phyloP scores from a whole-genome alignment of 2,113 vertebrate species.

The Orientallactaga bullata region DNA sequence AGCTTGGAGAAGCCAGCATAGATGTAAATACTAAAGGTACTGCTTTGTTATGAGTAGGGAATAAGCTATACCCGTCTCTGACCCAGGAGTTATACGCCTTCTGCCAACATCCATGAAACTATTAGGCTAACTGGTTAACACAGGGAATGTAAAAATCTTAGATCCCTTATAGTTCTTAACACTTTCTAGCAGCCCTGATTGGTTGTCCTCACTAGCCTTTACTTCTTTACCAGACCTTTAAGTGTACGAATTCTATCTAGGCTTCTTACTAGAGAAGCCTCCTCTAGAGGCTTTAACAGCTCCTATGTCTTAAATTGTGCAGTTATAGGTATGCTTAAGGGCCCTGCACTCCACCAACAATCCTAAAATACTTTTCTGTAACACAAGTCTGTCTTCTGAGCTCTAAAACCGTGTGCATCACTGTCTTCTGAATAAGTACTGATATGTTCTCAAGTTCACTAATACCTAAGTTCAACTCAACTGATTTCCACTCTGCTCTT shows the following conservation, averaged over 20 bases:
- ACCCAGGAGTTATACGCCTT: not conserved
- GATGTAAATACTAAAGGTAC: not conserved
- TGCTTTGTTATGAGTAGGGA: not conserved
- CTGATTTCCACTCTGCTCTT: not conserved
- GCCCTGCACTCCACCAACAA: not conserved
- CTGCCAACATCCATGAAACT: not conserved
- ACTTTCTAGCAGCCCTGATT: not conserved
- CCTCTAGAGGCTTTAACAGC: not conserved
- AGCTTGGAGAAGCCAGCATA: not conserved
- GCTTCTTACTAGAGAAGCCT: not conserved
- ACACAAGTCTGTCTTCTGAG: not conserved
- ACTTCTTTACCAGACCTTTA: slow-evolving; percentile 13
- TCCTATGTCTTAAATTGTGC: not conserved
- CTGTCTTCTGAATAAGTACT: not conserved
- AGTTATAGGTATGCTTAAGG: too few relatives aligned
- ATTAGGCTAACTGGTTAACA: not conserved
- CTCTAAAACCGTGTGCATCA: not conserved
- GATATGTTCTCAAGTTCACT: not conserved
- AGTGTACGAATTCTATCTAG: not conserved
- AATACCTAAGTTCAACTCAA: not conserved
- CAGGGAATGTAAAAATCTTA: not conserved
- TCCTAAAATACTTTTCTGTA: not conserved
- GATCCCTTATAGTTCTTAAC: not conserved
- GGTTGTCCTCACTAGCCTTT: not conserved
- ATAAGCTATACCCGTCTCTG: not conserved